These are phyloP conservation scores for Carposina sasakii DNA, from an alignment of 1,140 invertebrate species.

Conservation along the genomic window DNA sequence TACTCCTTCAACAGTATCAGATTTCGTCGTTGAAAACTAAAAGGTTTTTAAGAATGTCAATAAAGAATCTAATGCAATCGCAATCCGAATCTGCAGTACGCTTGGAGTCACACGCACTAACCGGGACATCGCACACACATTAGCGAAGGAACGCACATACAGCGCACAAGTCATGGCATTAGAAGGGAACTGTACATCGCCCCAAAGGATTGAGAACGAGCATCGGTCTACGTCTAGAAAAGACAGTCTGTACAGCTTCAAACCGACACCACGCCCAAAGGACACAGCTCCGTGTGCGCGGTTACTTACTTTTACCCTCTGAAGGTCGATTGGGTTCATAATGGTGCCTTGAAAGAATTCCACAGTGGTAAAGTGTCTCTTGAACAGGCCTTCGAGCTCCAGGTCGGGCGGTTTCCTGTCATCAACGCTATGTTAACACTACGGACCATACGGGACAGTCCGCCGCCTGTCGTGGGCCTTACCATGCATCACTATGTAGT, in stretches of 20 bases:
- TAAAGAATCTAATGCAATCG: too few relatives aligned
- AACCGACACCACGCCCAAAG: slow-evolving; percentile 68
- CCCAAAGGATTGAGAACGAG: slow-evolving; percentile 51
- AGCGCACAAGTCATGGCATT: slow-evolving; percentile 46
- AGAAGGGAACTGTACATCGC: slow-evolving; percentile 53
- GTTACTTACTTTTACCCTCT: slow-evolving; percentile 96
- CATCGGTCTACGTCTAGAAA: slow-evolving; percentile 63
- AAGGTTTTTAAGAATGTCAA: too few relatives aligned
- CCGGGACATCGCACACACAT: slow-evolving; percentile 39
- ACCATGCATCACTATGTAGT: slow-evolving; percentile 65
- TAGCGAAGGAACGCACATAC: slow-evolving; percentile 59
- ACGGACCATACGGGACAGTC: slow-evolving; percentile 52
- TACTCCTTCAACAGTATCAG: too few relatives aligned
- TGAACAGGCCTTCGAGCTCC: slow-evolving; percentile 99
- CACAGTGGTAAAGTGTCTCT: slow-evolving; percentile 99
- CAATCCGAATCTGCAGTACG: too few relatives aligned
- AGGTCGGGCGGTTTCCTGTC: slow-evolving; percentile 93
- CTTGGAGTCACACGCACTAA: too few relatives aligned
- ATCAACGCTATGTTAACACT: slow-evolving; percentile 74
- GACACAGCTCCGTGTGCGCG: slow-evolving; percentile 45
- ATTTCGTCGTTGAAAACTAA: too few relatives aligned
- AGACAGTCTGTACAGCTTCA: slow-evolving; percentile 62
- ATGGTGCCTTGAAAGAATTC: slow-evolving; percentile 99
- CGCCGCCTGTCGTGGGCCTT: slow-evolving; percentile 59
- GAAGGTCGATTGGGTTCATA: slow-evolving; percentile 99